Percentiles rank a stretch among this genome's conserved stretches.
These are phyloP conservation scores for Uria lomvia DNA, from an alignment of 2,113 vertebrate species.

Conservation along the genomic window DNA sequence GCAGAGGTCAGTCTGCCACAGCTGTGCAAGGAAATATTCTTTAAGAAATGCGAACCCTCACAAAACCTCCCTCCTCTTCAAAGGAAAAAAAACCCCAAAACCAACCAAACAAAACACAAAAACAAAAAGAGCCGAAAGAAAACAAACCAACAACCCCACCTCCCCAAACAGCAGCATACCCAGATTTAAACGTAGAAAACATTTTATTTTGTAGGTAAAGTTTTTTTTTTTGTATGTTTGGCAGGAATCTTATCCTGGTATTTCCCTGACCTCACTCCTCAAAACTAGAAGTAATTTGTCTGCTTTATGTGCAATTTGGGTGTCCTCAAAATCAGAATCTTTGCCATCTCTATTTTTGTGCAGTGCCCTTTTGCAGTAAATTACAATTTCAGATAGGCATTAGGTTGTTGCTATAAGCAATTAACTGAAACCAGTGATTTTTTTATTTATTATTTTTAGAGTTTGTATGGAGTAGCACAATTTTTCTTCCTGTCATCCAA, in stretches of 20 bases:
- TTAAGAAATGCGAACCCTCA: neutral
- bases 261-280: neutral
- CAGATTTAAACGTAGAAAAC: neutral
- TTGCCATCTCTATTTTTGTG: neutral
- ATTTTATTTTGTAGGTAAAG: neutral
- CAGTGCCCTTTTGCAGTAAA: neutral
- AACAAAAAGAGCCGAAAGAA: neutral
- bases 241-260: neutral
- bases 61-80: neutral
- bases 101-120: neutral
- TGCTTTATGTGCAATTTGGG: neutral
- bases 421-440: neutral
- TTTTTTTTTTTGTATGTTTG: neutral
- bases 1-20: neutral
- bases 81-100: neutral
- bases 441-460: neutral
- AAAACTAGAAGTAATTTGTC: neutral
- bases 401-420: neutral
- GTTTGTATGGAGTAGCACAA: neutral
- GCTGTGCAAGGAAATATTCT: neutral
- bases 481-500: neutral
- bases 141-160: accelerated
- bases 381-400: neutral
- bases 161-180: neutral
- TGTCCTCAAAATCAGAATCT: neutral